These are phyloP conservation scores for Rallus crepitans DNA, from an alignment of 2,797 vertebrate genomes.

Conservation along the genomic window DNA sequence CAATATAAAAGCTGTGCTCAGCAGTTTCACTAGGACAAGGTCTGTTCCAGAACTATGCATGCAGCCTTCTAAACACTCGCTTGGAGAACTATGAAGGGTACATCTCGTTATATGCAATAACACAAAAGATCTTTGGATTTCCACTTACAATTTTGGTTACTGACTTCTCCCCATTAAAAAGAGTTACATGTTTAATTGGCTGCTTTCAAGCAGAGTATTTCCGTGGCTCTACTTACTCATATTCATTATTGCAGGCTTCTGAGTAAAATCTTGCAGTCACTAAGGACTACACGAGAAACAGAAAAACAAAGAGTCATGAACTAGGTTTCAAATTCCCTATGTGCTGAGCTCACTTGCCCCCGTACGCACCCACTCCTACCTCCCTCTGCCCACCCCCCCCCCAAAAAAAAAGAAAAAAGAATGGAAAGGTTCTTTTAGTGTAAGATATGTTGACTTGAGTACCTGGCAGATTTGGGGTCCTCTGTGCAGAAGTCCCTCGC, in stretches of 20 bases:
- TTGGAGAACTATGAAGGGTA: conserved; percentile 2
- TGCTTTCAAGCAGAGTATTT: neutral
- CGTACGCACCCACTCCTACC: no score
- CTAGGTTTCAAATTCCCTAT: neutral
- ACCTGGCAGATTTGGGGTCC: neutral
- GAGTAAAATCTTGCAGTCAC: neutral
- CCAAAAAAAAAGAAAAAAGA: neutral
- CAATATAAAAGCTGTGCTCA: conserved; percentile 49
- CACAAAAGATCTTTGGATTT: neutral
- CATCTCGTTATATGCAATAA: neutral
- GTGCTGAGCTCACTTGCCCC: neutral
- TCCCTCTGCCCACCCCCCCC: rapidly evolving
- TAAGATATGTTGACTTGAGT: neutral
- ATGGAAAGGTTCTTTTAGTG: neutral
- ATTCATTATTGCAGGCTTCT: neutral
- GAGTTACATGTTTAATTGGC: neutral
- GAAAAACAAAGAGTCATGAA: neutral
- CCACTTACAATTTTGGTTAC: neutral
- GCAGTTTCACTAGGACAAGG: conserved; percentile 40
- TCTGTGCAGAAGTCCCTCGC: neutral
- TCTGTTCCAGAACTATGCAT: neutral
- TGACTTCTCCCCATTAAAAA: neutral
- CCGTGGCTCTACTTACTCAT: neutral
- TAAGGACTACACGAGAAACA: neutral
- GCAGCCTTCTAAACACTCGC: neutral